Conservation (phyloP, 2,888 invertebrate genomes). For the Trileptium ribeirensis region DNA sequence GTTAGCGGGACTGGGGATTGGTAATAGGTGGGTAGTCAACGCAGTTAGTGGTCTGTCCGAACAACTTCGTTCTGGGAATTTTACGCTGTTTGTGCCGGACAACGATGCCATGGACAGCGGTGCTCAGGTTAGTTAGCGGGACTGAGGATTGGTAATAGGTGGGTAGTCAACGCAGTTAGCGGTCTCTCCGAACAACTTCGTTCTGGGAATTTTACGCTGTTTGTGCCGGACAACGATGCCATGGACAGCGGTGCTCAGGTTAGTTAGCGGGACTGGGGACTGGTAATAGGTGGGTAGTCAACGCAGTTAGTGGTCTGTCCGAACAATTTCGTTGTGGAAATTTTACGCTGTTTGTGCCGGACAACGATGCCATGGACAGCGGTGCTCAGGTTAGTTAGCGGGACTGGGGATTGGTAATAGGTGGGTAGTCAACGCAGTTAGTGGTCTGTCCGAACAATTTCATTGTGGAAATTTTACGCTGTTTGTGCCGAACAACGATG, state of each 20-base stretch:
- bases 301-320: no score
- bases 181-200: background rate
- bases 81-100: conserved; percentile 4
- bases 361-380: background rate
- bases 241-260: background rate
- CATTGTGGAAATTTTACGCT: conserved; percentile 2
- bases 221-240: background rate
- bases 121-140: no score
- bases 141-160: no score
- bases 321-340: background rate
- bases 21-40: no score
- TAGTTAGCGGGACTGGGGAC: no score
- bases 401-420: no score
- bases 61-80: background rate
- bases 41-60: conserved; percentile 5
- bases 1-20: no score
- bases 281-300: no score
- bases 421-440: no score
- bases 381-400: background rate
- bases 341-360: conserved; percentile 6
- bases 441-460: background rate
- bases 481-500: conserved; percentile 1
- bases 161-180: no score
- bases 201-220: conserved; percentile 7
- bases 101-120: background rate